These are phyloP conservation scores for Leptinotarsa rubiginosa DNA, from an alignment of 2,888 invertebrate genomes.

Conservation along the genomic window DNA sequence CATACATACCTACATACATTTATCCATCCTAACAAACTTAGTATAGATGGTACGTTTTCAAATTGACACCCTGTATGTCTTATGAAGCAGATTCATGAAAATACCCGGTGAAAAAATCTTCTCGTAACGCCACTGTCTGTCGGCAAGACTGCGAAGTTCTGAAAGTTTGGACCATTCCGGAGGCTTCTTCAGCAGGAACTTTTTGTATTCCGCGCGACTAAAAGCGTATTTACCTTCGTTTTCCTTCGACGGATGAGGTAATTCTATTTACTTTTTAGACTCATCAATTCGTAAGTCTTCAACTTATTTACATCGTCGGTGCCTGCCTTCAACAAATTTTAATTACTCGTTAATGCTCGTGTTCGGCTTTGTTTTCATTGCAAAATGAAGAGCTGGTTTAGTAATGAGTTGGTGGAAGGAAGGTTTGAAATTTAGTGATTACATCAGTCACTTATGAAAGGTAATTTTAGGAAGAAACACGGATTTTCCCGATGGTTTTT, in stretches of 20 bases:
- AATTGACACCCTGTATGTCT: too few relatives aligned
- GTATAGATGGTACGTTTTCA: too few relatives aligned
- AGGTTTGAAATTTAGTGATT: neutral
- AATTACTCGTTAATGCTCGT: constrained; percentile 33
- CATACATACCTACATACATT: too few relatives aligned
- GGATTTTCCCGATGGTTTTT: neutral
- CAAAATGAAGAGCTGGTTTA: constrained; percentile 9
- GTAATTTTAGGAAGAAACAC: neutral
- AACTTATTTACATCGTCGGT: constrained; percentile 28
- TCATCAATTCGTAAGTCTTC: constrained; percentile 47
- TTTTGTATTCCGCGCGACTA: constrained; percentile 23
- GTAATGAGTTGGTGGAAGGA: neutral
- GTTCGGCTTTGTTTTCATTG: constrained; percentile 17
- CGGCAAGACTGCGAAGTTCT: constrained; percentile 7
- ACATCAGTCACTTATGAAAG: neutral
- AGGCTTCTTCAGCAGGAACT: constrained; percentile 14
- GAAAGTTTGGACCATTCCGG: constrained; percentile 14
- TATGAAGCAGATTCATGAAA: too few relatives aligned
- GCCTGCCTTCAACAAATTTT: constrained; percentile 37
- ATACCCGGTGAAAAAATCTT: too few relatives aligned
- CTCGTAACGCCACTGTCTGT: neutral
- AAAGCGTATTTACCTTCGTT: constrained; percentile 48
- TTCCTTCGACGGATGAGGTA: constrained; percentile 50
- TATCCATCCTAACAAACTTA: too few relatives aligned
- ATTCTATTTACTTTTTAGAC: constrained; percentile 54